These are phyloP conservation scores for Hydriomena furcata DNA, from an alignment of 2,888 invertebrate species.

Conservation along the genomic window DNA sequence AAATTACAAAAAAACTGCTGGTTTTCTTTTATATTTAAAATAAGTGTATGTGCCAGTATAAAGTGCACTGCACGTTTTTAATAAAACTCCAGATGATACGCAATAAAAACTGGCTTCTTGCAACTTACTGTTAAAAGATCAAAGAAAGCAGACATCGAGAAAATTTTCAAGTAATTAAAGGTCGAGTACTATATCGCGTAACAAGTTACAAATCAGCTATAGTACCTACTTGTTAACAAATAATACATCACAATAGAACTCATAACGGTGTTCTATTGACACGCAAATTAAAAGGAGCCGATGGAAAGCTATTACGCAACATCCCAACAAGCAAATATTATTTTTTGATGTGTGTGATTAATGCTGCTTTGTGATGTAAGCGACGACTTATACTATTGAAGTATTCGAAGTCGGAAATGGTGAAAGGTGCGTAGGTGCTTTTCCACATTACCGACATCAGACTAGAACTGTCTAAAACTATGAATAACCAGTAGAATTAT, in stretches of 20 bases:
- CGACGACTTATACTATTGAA: slow-evolving; percentile 44
- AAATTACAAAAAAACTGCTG: too few species aligned
- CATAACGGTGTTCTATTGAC: slow-evolving; percentile 35
- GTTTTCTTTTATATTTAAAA: too few species aligned
- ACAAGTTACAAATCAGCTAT: slow-evolving; percentile 22
- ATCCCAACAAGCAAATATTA: slow-evolving; percentile 32
- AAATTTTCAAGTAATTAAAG: neutral
- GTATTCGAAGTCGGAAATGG: slow-evolving; percentile 42
- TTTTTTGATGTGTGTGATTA: slow-evolving; percentile 31
- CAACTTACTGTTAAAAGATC: slow-evolving; percentile 3
- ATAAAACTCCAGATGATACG: too few species aligned
- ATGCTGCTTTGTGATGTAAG: slow-evolving; percentile 32
- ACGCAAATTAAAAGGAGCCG: slow-evolving; percentile 36
- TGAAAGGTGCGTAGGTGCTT: slow-evolving; percentile 28
- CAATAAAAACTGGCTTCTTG: neutral
- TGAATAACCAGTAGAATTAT: too few species aligned
- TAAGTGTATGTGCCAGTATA: too few species aligned
- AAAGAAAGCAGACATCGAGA: slow-evolving; percentile 2
- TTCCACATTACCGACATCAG: too few species aligned
- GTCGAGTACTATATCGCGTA: neutral
- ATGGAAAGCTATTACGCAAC: slow-evolving; percentile 43
- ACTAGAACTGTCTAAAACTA: too few species aligned
- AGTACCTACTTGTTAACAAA: slow-evolving; percentile 30
- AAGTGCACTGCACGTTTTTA: too few species aligned
- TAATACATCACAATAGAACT: slow-evolving; percentile 33